Evolutionary conservation across 2,888 invertebrate species (phyloP).

Genomic region (Stenolophus ochropezus): DNA sequence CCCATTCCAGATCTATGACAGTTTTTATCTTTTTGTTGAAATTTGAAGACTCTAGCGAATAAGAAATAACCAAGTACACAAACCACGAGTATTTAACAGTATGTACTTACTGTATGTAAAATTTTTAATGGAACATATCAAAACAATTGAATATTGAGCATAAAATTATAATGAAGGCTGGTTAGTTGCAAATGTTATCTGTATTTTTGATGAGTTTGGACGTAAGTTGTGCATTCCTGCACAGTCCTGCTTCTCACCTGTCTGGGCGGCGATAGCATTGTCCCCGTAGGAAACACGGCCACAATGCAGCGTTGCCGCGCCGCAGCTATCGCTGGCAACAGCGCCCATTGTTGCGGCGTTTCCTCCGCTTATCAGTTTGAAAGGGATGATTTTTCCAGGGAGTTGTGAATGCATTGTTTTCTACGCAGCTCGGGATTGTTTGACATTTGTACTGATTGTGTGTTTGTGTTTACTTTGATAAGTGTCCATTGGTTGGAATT

Average conservation of each 20-base stretch:
- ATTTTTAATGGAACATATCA: too few relatives aligned
- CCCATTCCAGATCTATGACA: too few relatives aligned
- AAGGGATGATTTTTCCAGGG: conserved; percentile 35
- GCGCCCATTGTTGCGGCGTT: conserved; percentile 30
- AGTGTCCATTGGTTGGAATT: conserved; percentile 23
- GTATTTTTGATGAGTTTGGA: too few relatives aligned
- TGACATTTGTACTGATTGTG: conserved; percentile 30
- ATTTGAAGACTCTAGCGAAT: too few relatives aligned
- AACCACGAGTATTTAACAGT: too few relatives aligned
- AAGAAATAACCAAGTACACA: too few relatives aligned
- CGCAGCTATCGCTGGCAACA: conserved; percentile 14
- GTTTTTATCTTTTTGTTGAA: too few relatives aligned
- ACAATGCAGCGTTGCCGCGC: conserved; percentile 20
- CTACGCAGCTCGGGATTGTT: conserved; percentile 16
- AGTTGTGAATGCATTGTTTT: conserved; percentile 32
- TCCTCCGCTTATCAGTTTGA: conserved; percentile 43
- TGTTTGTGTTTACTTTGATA: conserved; percentile 31
- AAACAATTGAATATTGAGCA: too few relatives aligned
- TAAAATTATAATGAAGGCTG: too few relatives aligned
- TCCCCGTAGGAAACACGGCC: conserved; percentile 15
- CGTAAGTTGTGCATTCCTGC: too few relatives aligned
- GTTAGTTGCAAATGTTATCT: too few relatives aligned
- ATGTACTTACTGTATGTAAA: too few relatives aligned
- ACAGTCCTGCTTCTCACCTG: conserved; percentile 15
- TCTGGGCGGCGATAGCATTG: conserved; percentile 8